phyloP scores from a whole-genome alignment of 2,113 vertebrate species.

The Poeciliopsis prolifica region DNA sequence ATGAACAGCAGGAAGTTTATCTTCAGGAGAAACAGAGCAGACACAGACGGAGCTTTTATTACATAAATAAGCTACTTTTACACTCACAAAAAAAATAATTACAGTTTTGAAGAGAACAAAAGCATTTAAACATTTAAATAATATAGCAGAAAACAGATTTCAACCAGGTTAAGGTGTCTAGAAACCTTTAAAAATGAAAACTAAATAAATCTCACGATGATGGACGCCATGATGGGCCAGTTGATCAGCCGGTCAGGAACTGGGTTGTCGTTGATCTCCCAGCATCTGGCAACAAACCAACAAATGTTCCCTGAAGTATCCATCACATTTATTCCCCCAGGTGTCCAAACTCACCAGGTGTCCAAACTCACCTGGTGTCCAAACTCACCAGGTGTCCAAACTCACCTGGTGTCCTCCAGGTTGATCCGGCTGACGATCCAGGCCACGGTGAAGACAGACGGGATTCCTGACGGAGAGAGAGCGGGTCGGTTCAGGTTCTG shows the following conservation, averaged over 20 bases:
- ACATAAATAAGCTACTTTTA: too few relatives aligned
- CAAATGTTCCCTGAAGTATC: too few relatives aligned
- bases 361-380: too few relatives aligned
- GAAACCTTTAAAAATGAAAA: too few relatives aligned
- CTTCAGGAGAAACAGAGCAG: slow-evolving; percentile 65
- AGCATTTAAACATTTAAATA: too few relatives aligned
- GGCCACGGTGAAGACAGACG: slow-evolving; percentile 79
- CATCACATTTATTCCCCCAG: too few relatives aligned
- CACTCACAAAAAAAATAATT: too few relatives aligned
- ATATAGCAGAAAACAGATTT: too few relatives aligned
- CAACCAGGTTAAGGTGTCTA: too few relatives aligned
- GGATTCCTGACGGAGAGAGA: slow-evolving; percentile 66
- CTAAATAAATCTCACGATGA: slow-evolving; percentile 84
- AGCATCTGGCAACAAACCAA: slow-evolving; percentile 82
- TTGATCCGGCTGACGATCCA: slow-evolving; percentile 89
- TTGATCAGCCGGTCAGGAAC: slow-evolving; percentile 90
- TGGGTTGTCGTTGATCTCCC: slow-evolving; percentile 89
- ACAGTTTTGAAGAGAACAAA: too few relatives aligned
- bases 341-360: too few relatives aligned
- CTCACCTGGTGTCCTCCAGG: slow-evolving; percentile 87
- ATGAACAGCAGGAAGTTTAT: slow-evolving; percentile 94
- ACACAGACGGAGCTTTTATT: background rate
- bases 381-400: background rate
- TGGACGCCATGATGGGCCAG: slow-evolving; percentile 90
- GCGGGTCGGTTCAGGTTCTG: slow-evolving; percentile 44